These are phyloP conservation scores for Macroteleia sp. DNA, from an alignment of 2,888 invertebrate genomes.

Conservation along the genomic window DNA sequence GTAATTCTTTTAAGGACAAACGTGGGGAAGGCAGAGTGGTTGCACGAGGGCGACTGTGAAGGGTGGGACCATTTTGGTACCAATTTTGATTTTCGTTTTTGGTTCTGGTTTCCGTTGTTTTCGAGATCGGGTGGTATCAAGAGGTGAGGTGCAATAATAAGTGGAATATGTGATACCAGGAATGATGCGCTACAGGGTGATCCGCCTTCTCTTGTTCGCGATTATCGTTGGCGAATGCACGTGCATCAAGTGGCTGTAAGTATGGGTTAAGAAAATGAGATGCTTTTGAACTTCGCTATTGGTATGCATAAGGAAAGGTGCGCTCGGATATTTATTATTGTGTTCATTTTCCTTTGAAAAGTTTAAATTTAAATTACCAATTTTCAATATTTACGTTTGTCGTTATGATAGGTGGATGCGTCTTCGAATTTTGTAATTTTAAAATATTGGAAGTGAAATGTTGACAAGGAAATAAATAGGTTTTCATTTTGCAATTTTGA, in stretches of 20 bases:
- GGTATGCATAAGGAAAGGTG: too few species aligned
- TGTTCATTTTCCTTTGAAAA: too few species aligned
- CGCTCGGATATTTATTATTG: too few species aligned
- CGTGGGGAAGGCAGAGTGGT: conserved; percentile 21
- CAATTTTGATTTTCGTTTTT: not conserved
- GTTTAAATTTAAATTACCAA: too few species aligned
- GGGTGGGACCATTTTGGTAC: conserved; percentile 1
- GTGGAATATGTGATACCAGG: conserved; percentile 72
- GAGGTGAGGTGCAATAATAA: conserved; percentile 13
- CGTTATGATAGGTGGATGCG: too few species aligned
- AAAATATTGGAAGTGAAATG: too few species aligned
- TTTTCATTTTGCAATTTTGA: too few species aligned
- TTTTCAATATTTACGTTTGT: too few species aligned
- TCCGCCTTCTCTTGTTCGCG: conserved; percentile 72
- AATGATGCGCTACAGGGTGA: conserved; percentile 73
- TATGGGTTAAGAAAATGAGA: conserved; percentile 40
- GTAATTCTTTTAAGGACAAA: conserved; percentile 5
- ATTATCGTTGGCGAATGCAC: conserved; percentile 75
- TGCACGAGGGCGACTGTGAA: conserved; percentile 9
- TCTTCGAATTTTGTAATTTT: too few species aligned
- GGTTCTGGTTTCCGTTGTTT: not conserved
- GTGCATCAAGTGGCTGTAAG: conserved; percentile 84
- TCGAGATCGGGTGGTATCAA: not conserved
- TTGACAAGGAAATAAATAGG: too few species aligned
- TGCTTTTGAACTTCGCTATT: too few species aligned